Percentiles rank a stretch among this genome's conserved stretches.
Evolutionary conservation across 1,140 invertebrate species (phyloP).

Genomic region (Eriosoma lanigerum): DNA sequence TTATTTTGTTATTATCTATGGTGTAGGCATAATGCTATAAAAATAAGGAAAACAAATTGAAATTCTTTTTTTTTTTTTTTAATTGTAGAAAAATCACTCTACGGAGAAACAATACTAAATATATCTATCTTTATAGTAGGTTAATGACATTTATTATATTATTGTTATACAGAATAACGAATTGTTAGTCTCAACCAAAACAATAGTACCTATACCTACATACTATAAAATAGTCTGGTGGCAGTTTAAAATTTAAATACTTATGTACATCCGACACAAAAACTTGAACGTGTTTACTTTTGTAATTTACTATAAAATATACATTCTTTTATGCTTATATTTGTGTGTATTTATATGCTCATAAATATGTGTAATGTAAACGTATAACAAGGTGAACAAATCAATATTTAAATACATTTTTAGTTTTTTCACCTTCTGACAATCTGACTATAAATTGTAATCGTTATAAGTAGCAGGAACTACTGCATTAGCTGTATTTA

Average conservation of each 20-base stretch:
- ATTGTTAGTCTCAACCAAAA: slow-evolving; percentile 26
- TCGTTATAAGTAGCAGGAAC: too few relatives aligned
- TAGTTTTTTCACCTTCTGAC: background rate
- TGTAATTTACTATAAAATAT: background rate
- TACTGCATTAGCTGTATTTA: background rate
- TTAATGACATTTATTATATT: slow-evolving; percentile 39
- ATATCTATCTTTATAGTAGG: too few relatives aligned
- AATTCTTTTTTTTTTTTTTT: background rate
- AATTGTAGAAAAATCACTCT: background rate
- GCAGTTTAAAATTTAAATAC: slow-evolving; percentile 45
- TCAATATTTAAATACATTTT: slow-evolving; percentile 7
- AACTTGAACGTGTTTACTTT: slow-evolving; percentile 34
- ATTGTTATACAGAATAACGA: background rate
- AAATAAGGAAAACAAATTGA: slow-evolving; percentile 11
- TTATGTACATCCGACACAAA: slow-evolving; percentile 4
- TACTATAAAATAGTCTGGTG: slow-evolving; percentile 32
- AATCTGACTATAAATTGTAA: background rate
- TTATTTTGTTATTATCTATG: too few relatives aligned
- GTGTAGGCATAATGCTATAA: background rate
- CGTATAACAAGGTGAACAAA: background rate
- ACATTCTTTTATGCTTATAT: background rate
- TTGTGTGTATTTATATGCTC: background rate
- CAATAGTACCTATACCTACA: too few relatives aligned
- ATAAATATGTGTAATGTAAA: background rate
- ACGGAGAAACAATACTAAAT: background rate